Conservation (phyloP, 2,113 vertebrate genomes). For the Micromys minutus region DNA sequence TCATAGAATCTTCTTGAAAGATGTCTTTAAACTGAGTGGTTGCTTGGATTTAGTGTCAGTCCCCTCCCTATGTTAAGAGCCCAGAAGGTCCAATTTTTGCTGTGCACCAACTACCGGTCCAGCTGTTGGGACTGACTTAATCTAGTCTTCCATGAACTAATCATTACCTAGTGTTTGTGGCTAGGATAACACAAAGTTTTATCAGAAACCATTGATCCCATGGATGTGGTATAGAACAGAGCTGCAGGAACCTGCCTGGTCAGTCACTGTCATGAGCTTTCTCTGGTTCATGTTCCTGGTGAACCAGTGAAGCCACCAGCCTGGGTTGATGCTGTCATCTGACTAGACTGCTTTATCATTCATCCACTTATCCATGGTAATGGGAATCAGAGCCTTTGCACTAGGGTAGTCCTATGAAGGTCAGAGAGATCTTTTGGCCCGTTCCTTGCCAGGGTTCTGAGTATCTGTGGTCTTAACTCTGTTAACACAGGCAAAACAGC, state of each 20-base stretch:
- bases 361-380: no score
- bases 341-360: no score
- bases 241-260: not conserved
- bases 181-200: not conserved
- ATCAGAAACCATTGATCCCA: not conserved
- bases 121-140: not conserved
- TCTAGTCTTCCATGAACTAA: not conserved
- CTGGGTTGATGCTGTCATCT: not conserved
- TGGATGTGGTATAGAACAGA: not conserved
- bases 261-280: fast-evolving
- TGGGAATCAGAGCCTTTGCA: not conserved
- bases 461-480: not conserved
- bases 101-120: no score
- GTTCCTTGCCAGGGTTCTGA: fast-evolving
- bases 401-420: not conserved
- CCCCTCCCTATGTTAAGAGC: not conserved
- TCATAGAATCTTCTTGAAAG: not conserved
- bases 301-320: not conserved
- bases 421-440: not conserved
- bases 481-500: not conserved
- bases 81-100: not conserved
- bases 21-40: not conserved
- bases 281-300: not conserved
- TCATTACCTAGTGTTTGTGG: not conserved
- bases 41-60: not conserved